phyloP scores from a whole-genome alignment of 2,797 vertebrate genomes.

The Malurus leucopterus region DNA sequence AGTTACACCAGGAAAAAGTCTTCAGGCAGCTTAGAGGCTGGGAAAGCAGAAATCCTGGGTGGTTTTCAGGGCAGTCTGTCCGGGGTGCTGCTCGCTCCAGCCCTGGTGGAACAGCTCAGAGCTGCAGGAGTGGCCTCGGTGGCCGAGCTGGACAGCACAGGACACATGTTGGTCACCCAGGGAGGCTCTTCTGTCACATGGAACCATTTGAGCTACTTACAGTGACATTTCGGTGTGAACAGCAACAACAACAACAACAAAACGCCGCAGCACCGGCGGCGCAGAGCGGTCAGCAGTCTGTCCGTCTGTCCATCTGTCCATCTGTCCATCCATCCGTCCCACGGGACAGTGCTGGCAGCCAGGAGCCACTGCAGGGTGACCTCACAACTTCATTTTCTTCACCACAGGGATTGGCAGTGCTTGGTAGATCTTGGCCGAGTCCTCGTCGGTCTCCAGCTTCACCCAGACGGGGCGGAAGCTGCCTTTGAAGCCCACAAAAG shows the following conservation, averaged over 20 bases:
- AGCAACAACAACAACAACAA: constrained; percentile 25
- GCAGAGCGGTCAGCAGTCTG: constrained; percentile 29
- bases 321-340: constrained; percentile 18
- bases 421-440: constrained; percentile 87
- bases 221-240: constrained; percentile 35
- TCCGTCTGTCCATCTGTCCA: neutral
- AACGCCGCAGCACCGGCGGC: neutral
- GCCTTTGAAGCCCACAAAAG: constrained; percentile 90
- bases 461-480: constrained; percentile 87
- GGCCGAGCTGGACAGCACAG: neutral
- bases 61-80: neutral
- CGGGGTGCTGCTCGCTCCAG: neutral
- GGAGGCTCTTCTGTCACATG: neutral
- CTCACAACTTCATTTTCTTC: constrained; percentile 86
- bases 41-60: neutral
- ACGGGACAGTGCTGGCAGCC: neutral
- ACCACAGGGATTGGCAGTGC: constrained; percentile 89
- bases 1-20: neutral
- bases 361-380: neutral
- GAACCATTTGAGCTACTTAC: constrained; percentile 38
- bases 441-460: constrained; percentile 75
- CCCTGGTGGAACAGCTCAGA: neutral
- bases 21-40: neutral
- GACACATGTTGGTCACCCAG: neutral
- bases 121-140: neutral